Evolutionary conservation across 2,797 vertebrate species (phyloP), one percentile per base, ranked within the genome.

Genomic region (Danionella dracula): DNA sequence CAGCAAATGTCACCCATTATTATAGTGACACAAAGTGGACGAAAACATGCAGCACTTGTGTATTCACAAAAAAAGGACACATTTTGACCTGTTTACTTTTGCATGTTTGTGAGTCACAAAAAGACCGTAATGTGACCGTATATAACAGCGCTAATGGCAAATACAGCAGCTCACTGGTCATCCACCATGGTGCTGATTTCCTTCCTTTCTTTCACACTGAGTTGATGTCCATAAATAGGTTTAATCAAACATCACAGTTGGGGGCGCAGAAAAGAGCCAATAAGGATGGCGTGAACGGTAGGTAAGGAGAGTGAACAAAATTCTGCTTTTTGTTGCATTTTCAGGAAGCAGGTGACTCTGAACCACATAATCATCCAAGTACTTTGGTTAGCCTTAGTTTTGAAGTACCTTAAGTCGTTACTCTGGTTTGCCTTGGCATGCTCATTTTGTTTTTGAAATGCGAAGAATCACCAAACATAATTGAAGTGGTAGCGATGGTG

Each of bases 161-260:
- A 16, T 8, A 12, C 4, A 4, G 19, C 20, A 23, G 51, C 15
- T n/a, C 9, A 9, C 20, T n/a, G 16, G 11, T 55, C 13, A 7
- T 21, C 34, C 37, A 11, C 4, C 15, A 29, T 35, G 49, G 29
- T 29, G 40, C 19, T n/a, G 8, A 4, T 41, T n/a, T 51, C 13
- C n/a, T 17, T 6, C 32, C 4, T 44, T 16, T n/a, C 19, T n/a
- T 44, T 60, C 41, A 37, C 19, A 40, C 37, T 8, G 23, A 55
- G 35, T 55, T 66, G 44, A 68, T 66, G 40, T 66, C 55, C 29
- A 50, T 44, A 70, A 70, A 65, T 70, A 53, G 37, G 40, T 10
- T 35, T 70, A 61, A 69, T 70, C 71, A 70, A 56, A 60, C 35
- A 45, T 19, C 27, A 29, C 19, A 41, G 27, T 27, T 20, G 20